Conservation (phyloP, 2,113 vertebrate genomes). For the Tychaedon coryphoeus region DNA sequence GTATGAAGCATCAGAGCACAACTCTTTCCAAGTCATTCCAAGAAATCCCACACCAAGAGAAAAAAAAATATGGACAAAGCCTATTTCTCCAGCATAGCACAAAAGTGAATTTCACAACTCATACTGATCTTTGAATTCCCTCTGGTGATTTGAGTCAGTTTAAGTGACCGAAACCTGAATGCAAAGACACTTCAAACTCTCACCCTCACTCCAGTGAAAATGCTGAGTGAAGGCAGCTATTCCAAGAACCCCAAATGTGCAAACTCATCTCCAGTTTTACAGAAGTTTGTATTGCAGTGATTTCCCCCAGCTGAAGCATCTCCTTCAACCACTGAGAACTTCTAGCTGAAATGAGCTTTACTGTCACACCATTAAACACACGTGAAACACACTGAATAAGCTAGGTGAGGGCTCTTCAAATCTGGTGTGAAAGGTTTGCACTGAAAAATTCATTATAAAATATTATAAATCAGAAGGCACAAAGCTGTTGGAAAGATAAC, state of each 20-base stretch:
- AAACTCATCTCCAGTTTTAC: neutral
- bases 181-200: neutral
- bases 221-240: neutral
- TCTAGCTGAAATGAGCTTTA: neutral
- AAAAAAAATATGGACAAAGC: neutral
- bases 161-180: neutral
- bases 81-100: neutral
- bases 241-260: neutral
- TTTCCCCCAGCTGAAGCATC: neutral
- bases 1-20: neutral
- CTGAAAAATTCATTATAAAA: neutral
- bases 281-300: neutral
- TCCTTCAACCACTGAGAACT: neutral
- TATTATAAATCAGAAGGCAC: neutral
- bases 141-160: neutral
- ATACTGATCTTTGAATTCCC: neutral
- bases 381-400: fast-evolving
- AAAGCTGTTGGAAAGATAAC: neutral
- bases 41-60: neutral
- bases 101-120: neutral
- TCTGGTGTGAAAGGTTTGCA: neutral
- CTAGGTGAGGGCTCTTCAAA: neutral
- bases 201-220: neutral
- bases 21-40: neutral
- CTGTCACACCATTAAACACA: neutral